Evolutionary conservation across 2,888 invertebrate species (phyloP).

Genomic region (Patella depressa): DNA sequence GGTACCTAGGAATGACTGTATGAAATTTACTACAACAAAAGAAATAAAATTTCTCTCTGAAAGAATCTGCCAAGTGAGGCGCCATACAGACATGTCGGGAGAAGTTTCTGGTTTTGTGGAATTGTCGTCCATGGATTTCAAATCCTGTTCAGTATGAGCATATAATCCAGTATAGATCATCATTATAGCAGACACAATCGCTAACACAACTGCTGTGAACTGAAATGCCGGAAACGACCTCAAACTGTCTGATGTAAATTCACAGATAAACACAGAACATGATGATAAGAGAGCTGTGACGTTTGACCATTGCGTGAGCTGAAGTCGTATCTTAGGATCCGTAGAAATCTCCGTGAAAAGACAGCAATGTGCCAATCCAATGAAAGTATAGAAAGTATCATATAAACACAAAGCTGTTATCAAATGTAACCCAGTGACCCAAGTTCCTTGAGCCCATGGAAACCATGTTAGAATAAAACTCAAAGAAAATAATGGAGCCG

Average conservation of each 20-base stretch:
- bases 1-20: conserved; percentile 55
- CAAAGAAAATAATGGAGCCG: conserved; percentile 69
- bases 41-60: conserved; percentile 55
- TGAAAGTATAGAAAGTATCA: conserved; percentile 72
- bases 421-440: conserved; percentile 71
- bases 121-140: conserved; percentile 25
- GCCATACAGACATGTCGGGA: conserved; percentile 39
- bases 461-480: conserved; percentile 72
- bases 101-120: conserved; percentile 26
- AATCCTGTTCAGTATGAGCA: conserved; percentile 58
- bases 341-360: conserved; percentile 69
- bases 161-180: conserved; percentile 60
- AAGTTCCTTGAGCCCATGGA: conserved; percentile 47
- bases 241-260: conserved; percentile 63
- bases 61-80: conserved; percentile 57
- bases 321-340: conserved; percentile 62
- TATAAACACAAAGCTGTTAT: conserved; percentile 70
- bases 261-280: conserved; percentile 53
- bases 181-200: conserved; percentile 53
- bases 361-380: conserved; percentile 69
- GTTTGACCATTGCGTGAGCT: conserved; percentile 66
- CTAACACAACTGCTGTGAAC: conserved; percentile 55
- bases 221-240: conserved; percentile 66
- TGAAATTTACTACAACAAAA: conserved; percentile 65
- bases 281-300: conserved; percentile 55